These are phyloP conservation scores for Amia ocellicauda DNA, from an alignment of 2,113 vertebrate genomes.

Conservation along the genomic window DNA sequence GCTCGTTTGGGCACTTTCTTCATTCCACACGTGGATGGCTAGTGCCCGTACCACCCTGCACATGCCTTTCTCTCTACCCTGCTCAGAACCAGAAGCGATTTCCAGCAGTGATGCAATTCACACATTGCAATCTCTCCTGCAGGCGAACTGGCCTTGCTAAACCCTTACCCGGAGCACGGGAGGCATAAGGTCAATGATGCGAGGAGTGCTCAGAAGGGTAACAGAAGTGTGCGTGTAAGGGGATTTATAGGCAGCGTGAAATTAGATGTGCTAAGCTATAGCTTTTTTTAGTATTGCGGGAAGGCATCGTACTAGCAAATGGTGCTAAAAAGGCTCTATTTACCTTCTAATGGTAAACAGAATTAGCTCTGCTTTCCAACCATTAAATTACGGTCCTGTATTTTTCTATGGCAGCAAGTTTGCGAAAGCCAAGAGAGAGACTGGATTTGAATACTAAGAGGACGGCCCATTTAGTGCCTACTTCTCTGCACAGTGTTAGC, in stretches of 20 bases:
- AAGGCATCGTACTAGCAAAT: neutral
- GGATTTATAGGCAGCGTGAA: neutral
- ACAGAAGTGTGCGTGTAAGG: neutral
- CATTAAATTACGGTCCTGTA: conserved; percentile 42
- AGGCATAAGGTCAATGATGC: neutral
- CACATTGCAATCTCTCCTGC: too few species aligned
- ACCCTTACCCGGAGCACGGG: neutral
- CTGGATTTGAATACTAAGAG: conserved; percentile 54
- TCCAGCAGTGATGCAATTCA: too few species aligned
- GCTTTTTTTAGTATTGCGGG: neutral
- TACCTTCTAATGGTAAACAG: conserved; percentile 44
- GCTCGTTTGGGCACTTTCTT: too few species aligned
- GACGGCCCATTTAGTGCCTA: conserved; percentile 23
- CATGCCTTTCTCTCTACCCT: too few species aligned
- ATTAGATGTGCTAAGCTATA: conserved; percentile 3
- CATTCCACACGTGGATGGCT: too few species aligned
- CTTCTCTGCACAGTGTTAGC: conserved; percentile 35
- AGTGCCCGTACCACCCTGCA: too few species aligned
- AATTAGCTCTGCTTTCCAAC: conserved; percentile 36
- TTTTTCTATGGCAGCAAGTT: conserved; percentile 15
- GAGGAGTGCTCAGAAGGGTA: too few species aligned
- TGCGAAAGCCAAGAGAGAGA: conserved; percentile 26
- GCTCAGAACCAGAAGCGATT: too few species aligned
- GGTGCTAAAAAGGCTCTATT: conserved; percentile 27
- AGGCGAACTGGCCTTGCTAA: too few species aligned